A percentile compares a stretch with the other conserved stretches of the same genome.
Conservation (phyloP, 2,797 vertebrate genomes). For the Liasis olivaceus region DNA sequence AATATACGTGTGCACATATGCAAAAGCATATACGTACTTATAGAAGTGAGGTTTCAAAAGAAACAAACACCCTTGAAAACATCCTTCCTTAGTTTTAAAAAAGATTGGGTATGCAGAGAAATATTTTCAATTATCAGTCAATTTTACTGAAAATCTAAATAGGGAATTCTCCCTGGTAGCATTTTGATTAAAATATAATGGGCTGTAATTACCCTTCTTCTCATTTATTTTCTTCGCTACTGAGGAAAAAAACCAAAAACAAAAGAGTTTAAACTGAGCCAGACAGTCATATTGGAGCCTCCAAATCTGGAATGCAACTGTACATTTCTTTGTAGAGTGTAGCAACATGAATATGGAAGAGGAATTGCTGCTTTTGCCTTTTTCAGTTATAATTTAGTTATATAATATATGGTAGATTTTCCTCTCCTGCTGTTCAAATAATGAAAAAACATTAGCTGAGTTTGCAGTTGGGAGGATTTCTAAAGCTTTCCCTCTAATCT, state of each 20-base stretch:
- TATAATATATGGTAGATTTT: constrained; percentile 7
- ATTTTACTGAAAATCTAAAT: constrained; percentile 28
- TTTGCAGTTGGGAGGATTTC: constrained; percentile 12
- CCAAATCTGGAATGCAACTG: not conserved
- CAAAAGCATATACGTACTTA: not conserved
- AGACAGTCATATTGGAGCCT: not conserved
- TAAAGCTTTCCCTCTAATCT: constrained; percentile 18
- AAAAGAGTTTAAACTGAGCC: not conserved
- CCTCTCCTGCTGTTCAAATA: constrained; percentile 22
- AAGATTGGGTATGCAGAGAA: not conserved
- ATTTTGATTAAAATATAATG: constrained; percentile 28
- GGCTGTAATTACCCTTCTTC: not conserved
- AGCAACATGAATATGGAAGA: not conserved
- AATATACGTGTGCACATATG: not conserved
- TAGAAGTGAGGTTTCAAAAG: not conserved
- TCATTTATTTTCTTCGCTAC: constrained; percentile 10
- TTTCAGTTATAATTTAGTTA: constrained; percentile 22
- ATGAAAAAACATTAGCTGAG: not conserved
- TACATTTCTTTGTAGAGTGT: not conserved
- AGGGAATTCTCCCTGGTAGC: not conserved
- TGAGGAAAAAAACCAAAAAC: not conserved
- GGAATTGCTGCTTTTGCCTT: not conserved
- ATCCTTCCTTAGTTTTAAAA: not conserved
- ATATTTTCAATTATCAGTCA: constrained; percentile 9
- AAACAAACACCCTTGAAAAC: not conserved